Evolutionary conservation across 92 coral and sea anemone species (phyloP).

Genomic region (Meandrina meandrites): DNA sequence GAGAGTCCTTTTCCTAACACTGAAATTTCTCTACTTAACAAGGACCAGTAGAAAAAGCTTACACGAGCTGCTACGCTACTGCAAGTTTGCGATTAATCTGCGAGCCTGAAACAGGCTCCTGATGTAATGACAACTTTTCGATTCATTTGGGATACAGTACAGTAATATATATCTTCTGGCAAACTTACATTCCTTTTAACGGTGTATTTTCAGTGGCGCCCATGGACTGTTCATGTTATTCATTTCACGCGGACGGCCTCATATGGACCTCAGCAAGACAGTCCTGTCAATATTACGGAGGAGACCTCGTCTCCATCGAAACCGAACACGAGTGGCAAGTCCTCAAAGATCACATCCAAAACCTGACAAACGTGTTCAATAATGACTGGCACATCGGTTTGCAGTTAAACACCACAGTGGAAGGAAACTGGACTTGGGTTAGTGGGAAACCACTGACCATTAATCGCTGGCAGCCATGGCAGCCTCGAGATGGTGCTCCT

Average conservation of each 20-base stretch:
- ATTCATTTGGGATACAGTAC: too few species aligned
- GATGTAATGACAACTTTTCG: too few species aligned
- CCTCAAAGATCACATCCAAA: slow-evolving; percentile 47
- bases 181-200: too few species aligned
- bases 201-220: background rate
- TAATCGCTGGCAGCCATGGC: slow-evolving; percentile 61
- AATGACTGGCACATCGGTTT: slow-evolving; percentile 65
- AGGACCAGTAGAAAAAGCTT: too few species aligned
- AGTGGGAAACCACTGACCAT: slow-evolving; percentile 52
- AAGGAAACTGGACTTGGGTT: slow-evolving; percentile 61
- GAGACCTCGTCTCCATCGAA: slow-evolving; percentile 67
- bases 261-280: slow-evolving; percentile 28
- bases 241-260: slow-evolving; percentile 31
- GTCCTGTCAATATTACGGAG: slow-evolving; percentile 39
- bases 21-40: too few species aligned
- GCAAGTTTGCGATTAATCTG: too few species aligned
- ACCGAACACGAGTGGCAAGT: slow-evolving; percentile 58
- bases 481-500: slow-evolving; percentile 47
- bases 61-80: too few species aligned
- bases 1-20: too few species aligned
- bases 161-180: too few species aligned
- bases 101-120: too few species aligned
- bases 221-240: slow-evolving; percentile 18
- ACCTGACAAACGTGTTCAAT: slow-evolving; percentile 55
- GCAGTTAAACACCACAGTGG: background rate